Base-by-base conservation (phyloP, 2,888 invertebrate genomes). In the Minunthozetes semirufus region DNA sequence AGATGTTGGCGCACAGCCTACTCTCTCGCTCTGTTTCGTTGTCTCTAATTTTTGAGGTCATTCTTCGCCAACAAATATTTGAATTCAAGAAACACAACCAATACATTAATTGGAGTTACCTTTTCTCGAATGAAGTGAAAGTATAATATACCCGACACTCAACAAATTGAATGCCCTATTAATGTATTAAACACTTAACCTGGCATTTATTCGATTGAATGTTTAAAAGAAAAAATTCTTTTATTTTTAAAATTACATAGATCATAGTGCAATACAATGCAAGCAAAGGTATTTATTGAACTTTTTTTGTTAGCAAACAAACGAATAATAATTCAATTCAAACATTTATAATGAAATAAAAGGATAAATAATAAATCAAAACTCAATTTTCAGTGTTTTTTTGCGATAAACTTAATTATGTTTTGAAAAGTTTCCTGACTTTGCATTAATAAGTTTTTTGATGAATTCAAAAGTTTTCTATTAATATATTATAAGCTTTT, bases 61-160 rank as follows among this genome's bases (percentile, higher is more conserved):
- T 68, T 42, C 66, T 15, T 68, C 68, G 42, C 68, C 68, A 68
- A 68, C 68, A 68, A 46, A 33, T 56, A 19, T 68, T 68, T 68
- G 38, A 68, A 42, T 68, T 42, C 42, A 42, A 8, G 42, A 19
- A 25, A 68, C 22, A 19, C n/a, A 53, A 53, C 15, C n/a, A 56
- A 13, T 25, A 25, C 56, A 25, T 56, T 11, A 33, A 29, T 42
- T 68, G 4, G 3, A 68, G 17, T 61, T n/a, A 29, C 25, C 19
- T 25, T 29, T 5, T 25, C 15, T 63, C 33, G 17, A 63, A 63
- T 63, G 33, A 5, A 68, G 68, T 46, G 68, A 68, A 68, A 68
- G 68, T 68, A 25, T 56, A 8, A n/a, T 17, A 17, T 17, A 22
- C 22, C 9, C 1, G 56, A 25, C 56, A 53, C 8, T 53, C n/a